phyloP scores from a whole-genome alignment of 2,888 invertebrate species.

The Ochropleura plecta region DNA sequence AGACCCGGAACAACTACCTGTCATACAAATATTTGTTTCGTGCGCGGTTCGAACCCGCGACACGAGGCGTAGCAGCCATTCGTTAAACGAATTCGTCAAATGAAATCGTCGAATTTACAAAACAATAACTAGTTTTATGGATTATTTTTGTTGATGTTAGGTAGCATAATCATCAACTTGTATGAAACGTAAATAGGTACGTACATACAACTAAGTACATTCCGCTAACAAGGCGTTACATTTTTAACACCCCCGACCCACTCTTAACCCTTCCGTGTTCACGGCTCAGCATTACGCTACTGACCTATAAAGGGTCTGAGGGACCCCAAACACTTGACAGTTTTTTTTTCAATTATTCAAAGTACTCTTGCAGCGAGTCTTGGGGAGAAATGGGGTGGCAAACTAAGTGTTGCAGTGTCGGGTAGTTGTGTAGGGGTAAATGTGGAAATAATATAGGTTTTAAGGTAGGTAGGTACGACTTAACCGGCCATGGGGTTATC shows the following conservation, averaged over 20 bases:
- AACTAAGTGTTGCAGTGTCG: constrained; percentile 52
- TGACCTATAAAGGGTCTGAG: constrained; percentile 82
- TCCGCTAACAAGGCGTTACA: constrained; percentile 75
- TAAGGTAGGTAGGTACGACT: too few relatives aligned
- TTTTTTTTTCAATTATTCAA: constrained; percentile 88
- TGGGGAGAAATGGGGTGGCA: constrained; percentile 55
- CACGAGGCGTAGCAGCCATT: too few relatives aligned
- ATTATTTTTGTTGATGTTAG: too few relatives aligned
- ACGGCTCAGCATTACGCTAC: constrained; percentile 73
- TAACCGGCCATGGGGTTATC: too few relatives aligned
- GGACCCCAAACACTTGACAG: constrained; percentile 76
- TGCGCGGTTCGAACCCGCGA: too few relatives aligned
- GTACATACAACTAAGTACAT: constrained; percentile 28
- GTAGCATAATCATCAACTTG: background rate
- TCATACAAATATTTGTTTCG: too few relatives aligned
- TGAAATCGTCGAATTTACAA: too few relatives aligned
- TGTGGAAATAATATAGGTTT: background rate
- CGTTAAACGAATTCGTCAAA: too few relatives aligned
- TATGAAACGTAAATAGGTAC: background rate
- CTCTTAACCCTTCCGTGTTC: constrained; percentile 74
- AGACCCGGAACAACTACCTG: too few relatives aligned
- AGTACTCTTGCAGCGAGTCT: constrained; percentile 77
- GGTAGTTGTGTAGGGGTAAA: constrained; percentile 19
- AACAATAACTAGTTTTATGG: too few relatives aligned
- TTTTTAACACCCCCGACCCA: constrained; percentile 76